These are phyloP conservation scores for Probaryconus sp. DNA, from an alignment of 1,140 invertebrate species.

Conservation along the genomic window DNA sequence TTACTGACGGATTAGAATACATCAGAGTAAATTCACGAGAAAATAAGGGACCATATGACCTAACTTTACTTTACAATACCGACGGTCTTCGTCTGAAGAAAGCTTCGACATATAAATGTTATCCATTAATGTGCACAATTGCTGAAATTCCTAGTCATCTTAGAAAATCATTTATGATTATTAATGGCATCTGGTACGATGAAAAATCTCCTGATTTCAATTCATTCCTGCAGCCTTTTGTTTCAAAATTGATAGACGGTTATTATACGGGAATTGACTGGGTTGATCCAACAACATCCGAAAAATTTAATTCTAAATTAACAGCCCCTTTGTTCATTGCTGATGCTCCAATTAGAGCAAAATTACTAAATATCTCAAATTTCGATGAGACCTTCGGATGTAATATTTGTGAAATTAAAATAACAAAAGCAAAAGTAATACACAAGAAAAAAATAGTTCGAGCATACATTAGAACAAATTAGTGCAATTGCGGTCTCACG, in stretches of 20 bases:
- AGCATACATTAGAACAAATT: not conserved
- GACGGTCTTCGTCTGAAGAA: constrained; percentile 44
- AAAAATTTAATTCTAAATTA: constrained; percentile 26
- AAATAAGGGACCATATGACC: constrained; percentile 23
- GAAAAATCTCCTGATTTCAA: constrained; percentile 8
- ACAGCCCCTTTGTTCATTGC: constrained; percentile 47
- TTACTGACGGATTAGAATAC: constrained; percentile 46
- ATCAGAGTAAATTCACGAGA: constrained; percentile 33
- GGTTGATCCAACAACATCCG: constrained; percentile 28
- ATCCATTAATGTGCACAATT: constrained; percentile 35
- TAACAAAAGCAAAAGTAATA: constrained; percentile 4
- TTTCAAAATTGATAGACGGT: constrained; percentile 1
- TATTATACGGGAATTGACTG: constrained; percentile 2
- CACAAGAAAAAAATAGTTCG: constrained; percentile 18
- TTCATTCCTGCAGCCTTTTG: constrained; percentile 4
- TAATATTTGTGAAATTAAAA: constrained; percentile 57
- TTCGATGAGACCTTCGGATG: constrained; percentile 43
- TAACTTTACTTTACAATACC: constrained; percentile 45
- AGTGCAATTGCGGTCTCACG: no score
- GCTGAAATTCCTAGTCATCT: constrained; percentile 35
- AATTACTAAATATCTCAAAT: constrained; percentile 42
- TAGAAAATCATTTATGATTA: constrained; percentile 16
- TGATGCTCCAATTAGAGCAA: constrained; percentile 57
- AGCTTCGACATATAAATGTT: constrained; percentile 35
- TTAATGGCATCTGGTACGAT: constrained; percentile 14